These are phyloP conservation scores for Spatula versicolor DNA, from an alignment of 2,797 vertebrate genomes.

Conservation along the genomic window DNA sequence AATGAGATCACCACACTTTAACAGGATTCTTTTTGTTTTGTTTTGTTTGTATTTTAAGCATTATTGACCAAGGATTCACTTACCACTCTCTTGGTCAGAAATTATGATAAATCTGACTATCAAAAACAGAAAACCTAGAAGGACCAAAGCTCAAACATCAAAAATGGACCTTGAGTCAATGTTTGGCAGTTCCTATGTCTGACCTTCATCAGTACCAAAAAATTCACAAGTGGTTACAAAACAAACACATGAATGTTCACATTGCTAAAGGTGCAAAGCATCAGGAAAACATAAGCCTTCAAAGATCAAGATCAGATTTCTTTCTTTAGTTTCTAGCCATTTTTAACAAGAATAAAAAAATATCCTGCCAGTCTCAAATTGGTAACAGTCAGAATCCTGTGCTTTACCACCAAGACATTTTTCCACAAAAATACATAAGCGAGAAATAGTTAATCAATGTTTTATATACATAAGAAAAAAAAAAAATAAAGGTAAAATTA, in stretches of 20 bases:
- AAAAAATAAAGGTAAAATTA: fast-evolving
- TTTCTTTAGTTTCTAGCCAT: not conserved
- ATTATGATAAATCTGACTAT: not conserved
- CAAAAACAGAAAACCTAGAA: not conserved
- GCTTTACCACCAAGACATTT: not conserved
- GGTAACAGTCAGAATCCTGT: not conserved
- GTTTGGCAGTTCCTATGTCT: not conserved
- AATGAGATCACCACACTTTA: not conserved
- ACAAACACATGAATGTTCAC: not conserved
- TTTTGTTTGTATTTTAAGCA: not conserved
- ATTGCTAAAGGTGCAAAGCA: not conserved
- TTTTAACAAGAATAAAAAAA: not conserved
- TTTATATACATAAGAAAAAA: not conserved
- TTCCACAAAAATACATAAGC: not conserved
- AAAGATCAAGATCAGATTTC: not conserved
- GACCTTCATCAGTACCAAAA: not conserved
- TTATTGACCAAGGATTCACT: not conserved
- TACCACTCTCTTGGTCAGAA: not conserved
- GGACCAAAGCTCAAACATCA: not conserved
- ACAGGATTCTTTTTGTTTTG: not conserved
- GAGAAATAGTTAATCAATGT: not conserved
- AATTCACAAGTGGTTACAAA: not conserved
- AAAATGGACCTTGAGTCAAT: not conserved
- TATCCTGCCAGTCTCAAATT: not conserved
- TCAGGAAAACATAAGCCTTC: not conserved